These are phyloP conservation scores for Bombus sibiricus DNA, from an alignment of 1,140 invertebrate genomes.

Conservation along the genomic window DNA sequence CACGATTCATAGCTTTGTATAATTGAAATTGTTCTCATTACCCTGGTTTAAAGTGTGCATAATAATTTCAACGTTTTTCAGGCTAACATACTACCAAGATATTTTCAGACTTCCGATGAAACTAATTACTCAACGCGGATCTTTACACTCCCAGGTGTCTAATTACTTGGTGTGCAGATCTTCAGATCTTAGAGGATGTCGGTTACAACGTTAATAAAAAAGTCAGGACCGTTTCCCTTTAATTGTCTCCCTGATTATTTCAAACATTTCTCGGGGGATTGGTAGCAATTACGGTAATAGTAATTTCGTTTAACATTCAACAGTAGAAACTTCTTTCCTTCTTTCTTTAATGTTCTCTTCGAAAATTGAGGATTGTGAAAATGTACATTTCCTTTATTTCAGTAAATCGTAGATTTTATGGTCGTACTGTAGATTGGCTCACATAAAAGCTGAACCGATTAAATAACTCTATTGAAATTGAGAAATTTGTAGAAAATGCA, in stretches of 20 bases:
- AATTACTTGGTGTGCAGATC: neutral
- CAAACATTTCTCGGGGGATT: neutral
- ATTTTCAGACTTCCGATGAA: neutral
- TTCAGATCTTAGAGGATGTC: neutral
- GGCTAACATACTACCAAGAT: neutral
- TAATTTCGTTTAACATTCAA: neutral
- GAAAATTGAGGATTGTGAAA: neutral
- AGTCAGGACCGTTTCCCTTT: neutral
- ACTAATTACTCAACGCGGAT: constrained; percentile 18
- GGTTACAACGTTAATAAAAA: neutral
- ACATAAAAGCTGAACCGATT: too few species aligned
- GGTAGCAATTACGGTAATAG: neutral
- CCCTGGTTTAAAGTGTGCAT: neutral
- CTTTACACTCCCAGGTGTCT: neutral
- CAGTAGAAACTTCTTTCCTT: neutral
- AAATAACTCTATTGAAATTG: too few species aligned
- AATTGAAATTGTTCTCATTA: neutral
- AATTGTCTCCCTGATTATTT: neutral
- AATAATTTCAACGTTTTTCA: constrained; percentile 11
- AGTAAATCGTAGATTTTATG: neutral
- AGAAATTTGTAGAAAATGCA: neutral
- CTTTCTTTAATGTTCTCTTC: neutral
- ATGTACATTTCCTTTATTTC: neutral
- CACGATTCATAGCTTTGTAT: neutral
- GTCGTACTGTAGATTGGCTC: neutral